Base-by-base conservation (phyloP, 2,113 vertebrate species). In the Anthoscopus minutus region DNA sequence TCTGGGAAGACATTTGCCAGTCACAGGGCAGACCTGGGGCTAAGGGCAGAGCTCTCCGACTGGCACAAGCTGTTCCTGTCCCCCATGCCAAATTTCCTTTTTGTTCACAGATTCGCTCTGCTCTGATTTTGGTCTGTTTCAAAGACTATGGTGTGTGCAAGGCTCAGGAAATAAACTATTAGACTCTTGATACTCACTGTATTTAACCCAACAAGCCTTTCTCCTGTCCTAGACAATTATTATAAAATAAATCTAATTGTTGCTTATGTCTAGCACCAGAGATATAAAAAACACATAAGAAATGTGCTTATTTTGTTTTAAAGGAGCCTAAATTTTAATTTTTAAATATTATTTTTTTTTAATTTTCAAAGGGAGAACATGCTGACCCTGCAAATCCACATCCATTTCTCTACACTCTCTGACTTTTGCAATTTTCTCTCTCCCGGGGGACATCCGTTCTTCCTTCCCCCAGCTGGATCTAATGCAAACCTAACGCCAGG, bases 21-120 rank as follows among this genome's bases (percentile, higher is more conserved):
- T 16, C 23, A 4, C 2, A 2, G 10, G 3, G 28, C 82, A 81
- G 51, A 35, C 8, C 6, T 2, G 1, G 21, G 16, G 40, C 9
- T 44, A 30, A 69, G 16, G 48, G 12, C 67, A 80, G 83, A 38
- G 13, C 22, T 33, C 33, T 71, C 18, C 6, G 1, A 18, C 21
- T 0, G 0, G 25, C 51, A 53, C 33, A 83, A 20, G 1, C 23
- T 81, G 72, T 35, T 92, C 58, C 50, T 73, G 25, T 38, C 22
- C 25, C 13, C 10, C 3, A 16, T 57, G 35, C 22, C 76, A 47
- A 33, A 88, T 62, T 62, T 80, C 67, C 23, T 73, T 73, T 70
- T 47, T 57, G 27, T 61, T 88, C 76, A 78, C 67, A 58, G 31
- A 47, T 61, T 69, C 1, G 0, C 38, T 85, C 37, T 47, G 53